phyloP scores from a whole-genome alignment of 92 coral and sea anemone species.

The Porites cylindrica region DNA sequence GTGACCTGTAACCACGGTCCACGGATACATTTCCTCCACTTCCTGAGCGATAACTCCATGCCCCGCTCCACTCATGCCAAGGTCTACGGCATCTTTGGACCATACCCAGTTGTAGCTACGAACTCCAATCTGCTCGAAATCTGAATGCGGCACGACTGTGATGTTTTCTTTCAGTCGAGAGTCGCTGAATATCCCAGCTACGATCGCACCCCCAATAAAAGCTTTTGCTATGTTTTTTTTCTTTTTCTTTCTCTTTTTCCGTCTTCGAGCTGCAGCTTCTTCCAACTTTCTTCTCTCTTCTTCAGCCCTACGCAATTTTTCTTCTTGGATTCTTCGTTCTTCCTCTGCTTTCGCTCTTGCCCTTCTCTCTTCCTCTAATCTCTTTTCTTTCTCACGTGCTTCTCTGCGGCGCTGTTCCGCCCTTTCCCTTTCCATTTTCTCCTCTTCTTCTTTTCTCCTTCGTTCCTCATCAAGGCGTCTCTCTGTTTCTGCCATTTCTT shows the following conservation, averaged over 20 bases:
- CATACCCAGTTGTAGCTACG: conserved; percentile 55
- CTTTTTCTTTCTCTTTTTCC: neutral
- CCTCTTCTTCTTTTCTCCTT: conserved; percentile 28
- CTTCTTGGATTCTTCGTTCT: conserved; percentile 5
- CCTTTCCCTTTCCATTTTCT: conserved; percentile 36
- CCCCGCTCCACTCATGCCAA: conserved; percentile 42
- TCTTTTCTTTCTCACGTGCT: conserved; percentile 24
- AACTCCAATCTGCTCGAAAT: conserved; percentile 49
- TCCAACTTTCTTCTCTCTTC: neutral
- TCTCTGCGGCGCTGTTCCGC: conserved; percentile 10
- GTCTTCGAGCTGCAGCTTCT: neutral
- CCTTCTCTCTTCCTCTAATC: neutral
- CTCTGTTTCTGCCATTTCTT: conserved; percentile 22
- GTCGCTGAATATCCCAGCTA: conserved; percentile 29
- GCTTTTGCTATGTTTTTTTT: neutral
- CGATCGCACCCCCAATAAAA: neutral
- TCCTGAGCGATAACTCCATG: conserved; percentile 68
- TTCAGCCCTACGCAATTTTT: conserved; percentile 16
- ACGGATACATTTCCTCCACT: conserved; percentile 58
- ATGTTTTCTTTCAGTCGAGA: conserved; percentile 56
- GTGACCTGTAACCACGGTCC: conserved; percentile 46
- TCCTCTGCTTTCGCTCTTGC: conserved; percentile 17
- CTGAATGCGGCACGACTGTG: conserved; percentile 28
- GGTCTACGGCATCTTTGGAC: conserved; percentile 26
- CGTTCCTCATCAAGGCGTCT: conserved; percentile 6